Evolutionary conservation across 2,113 vertebrate species (phyloP).

Genomic region (Cathartes aura): DNA sequence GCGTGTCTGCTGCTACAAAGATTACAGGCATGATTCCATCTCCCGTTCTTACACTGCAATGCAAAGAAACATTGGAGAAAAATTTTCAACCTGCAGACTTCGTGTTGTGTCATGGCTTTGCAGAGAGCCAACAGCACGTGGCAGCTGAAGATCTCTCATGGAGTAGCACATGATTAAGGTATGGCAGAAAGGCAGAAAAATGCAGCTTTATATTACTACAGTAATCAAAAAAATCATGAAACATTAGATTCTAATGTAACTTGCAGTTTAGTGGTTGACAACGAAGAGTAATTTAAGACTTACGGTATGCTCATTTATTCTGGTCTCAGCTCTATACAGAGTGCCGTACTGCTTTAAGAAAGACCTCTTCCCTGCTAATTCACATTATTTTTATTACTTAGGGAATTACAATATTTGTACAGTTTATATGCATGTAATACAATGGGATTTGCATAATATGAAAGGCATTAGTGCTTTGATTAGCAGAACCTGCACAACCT

Average conservation of each 20-base stretch:
- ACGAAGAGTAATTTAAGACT: neutral
- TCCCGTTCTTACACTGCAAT: neutral
- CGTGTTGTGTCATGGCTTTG: neutral
- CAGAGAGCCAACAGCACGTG: rapidly evolving
- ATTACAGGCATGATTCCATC: neutral
- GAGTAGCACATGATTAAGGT: neutral
- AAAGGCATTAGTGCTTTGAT: conserved; percentile 17
- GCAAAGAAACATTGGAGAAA: neutral
- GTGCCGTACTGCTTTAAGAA: neutral
- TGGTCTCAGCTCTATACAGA: neutral
- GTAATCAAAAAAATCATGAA: neutral
- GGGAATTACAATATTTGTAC: conserved; percentile 48
- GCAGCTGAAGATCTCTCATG: neutral
- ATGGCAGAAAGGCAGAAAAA: neutral
- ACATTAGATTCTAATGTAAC: neutral
- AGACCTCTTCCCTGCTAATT: neutral
- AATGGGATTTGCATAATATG: conserved; percentile 42
- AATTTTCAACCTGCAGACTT: neutral
- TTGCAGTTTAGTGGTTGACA: neutral
- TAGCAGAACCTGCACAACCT: conserved; percentile 1
- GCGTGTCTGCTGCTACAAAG: neutral
- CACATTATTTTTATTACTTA: conserved; percentile 41
- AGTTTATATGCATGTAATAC: conserved; percentile 26
- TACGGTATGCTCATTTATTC: neutral
- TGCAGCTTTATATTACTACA: neutral